A percentile compares a stretch with the other conserved stretches of the same genome.
Conservation (phyloP, 2,797 vertebrate genomes). For the Amphiprion clarkii region DNA sequence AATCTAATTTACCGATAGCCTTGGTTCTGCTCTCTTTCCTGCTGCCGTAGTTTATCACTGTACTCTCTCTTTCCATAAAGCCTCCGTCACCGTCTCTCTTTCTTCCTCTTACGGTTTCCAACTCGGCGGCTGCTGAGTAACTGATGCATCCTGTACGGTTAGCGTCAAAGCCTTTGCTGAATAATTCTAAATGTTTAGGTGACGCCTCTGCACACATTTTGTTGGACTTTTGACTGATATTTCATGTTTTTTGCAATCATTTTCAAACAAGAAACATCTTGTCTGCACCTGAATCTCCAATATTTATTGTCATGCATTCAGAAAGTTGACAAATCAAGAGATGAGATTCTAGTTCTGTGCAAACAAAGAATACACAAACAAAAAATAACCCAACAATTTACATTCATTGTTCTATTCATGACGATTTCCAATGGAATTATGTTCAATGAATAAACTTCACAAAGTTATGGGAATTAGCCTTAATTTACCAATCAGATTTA, state of each 20-base stretch:
- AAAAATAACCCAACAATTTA: no score
- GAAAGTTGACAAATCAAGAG: no score
- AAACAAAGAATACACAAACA: no score
- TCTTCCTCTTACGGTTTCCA: conserved; percentile 25
- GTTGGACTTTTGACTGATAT: neutral
- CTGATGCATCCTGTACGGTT: conserved; percentile 31
- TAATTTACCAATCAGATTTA: no score
- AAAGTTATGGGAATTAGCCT: no score
- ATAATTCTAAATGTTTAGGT: conserved; percentile 47
- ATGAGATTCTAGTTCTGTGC: no score
- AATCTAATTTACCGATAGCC: conserved; percentile 69
- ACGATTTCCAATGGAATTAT: no score
- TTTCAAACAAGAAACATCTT: neutral
- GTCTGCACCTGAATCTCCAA: no score
- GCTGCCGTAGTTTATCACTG: conserved; percentile 29
- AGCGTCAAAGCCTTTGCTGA: conserved; percentile 43
- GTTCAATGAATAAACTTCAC: no score
- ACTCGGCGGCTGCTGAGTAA: conserved; percentile 35
- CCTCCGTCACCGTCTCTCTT: conserved; percentile 6
- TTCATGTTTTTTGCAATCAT: neutral
- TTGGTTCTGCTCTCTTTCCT: conserved; percentile 55
- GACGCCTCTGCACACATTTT: neutral
- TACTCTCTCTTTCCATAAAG: conserved; percentile 19
- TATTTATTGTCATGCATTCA: no score
- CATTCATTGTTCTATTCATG: no score